Evolutionary conservation across 2,888 invertebrate genomes (phyloP).

Genomic region (Sycophila texana): DNA sequence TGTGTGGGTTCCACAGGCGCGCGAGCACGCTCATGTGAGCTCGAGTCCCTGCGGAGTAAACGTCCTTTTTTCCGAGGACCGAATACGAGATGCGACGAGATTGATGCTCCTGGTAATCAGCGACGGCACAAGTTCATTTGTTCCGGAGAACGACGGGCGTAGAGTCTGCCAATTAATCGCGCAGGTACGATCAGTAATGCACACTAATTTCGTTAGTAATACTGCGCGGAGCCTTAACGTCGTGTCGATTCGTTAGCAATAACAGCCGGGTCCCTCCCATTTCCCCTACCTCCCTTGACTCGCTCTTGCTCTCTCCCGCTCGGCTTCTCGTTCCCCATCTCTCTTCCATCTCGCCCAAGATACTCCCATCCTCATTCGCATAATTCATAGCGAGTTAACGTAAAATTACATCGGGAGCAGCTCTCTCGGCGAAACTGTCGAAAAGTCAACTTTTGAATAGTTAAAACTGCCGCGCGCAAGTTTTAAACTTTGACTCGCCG

Average conservation of each 20-base stretch:
- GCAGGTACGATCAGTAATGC: constrained; percentile 58
- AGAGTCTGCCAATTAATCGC: constrained; percentile 58
- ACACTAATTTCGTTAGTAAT: constrained; percentile 59
- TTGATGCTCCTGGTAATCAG: constrained; percentile 58
- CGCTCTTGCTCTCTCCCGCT: not conserved
- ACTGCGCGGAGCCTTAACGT: constrained; percentile 56
- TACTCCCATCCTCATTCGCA: constrained; percentile 41
- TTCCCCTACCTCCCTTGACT: constrained; percentile 20
- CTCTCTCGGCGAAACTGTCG: constrained; percentile 35
- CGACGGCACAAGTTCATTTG: constrained; percentile 58
- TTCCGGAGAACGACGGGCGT: constrained; percentile 49
- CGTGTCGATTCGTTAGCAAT: constrained; percentile 58
- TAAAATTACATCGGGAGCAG: constrained; percentile 47
- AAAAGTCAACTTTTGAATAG: constrained; percentile 51
- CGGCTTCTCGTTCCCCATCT: not conserved
- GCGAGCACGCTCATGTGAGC: not conserved
- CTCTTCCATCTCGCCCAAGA: constrained; percentile 21
- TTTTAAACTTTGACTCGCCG: constrained; percentile 33
- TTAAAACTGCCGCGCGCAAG: constrained; percentile 37
- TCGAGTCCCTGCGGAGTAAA: constrained; percentile 36
- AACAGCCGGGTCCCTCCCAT: constrained; percentile 36
- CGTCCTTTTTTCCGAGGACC: constrained; percentile 42
- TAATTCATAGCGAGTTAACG: constrained; percentile 54
- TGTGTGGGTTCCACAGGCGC: not conserved
- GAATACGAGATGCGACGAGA: constrained; percentile 54